Conservation (phyloP, 2,113 vertebrate species). For the Todiramphus chloris region DNA sequence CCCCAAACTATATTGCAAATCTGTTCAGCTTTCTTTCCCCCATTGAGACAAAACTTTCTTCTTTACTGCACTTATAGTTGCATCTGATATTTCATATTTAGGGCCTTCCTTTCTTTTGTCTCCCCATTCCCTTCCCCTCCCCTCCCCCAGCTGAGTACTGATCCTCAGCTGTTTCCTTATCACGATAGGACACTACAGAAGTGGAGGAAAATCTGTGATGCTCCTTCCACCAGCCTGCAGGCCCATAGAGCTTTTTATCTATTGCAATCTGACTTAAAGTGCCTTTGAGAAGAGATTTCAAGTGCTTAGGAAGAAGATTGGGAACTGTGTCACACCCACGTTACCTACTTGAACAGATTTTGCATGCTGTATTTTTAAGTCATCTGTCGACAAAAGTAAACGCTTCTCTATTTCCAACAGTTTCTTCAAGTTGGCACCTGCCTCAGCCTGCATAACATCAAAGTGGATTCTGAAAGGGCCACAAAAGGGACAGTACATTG, state of each 20-base stretch:
- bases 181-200: background rate
- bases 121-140: no score
- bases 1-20: background rate
- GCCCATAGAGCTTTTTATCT: background rate
- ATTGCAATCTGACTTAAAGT: background rate
- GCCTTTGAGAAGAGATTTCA: background rate
- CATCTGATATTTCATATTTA: background rate
- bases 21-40: background rate
- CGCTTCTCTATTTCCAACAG: constrained; percentile 74
- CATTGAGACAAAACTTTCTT: background rate
- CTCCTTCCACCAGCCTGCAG: background rate
- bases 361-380: constrained; percentile 82
- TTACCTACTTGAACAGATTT: constrained; percentile 69
- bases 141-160: background rate
- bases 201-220: background rate
- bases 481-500: background rate
- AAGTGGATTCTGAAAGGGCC: constrained; percentile 80
- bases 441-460: constrained; percentile 77
- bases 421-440: constrained; percentile 78
- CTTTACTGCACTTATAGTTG: background rate
- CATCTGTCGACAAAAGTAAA: constrained; percentile 72
- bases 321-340: background rate
- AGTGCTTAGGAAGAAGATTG: background rate
- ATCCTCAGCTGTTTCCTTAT: background rate
- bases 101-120: background rate